Percentiles rank a stretch among this genome's conserved stretches.
Evolutionary conservation across 2,888 invertebrate genomes (phyloP).

Genomic region (Eremobia ochroleuca): DNA sequence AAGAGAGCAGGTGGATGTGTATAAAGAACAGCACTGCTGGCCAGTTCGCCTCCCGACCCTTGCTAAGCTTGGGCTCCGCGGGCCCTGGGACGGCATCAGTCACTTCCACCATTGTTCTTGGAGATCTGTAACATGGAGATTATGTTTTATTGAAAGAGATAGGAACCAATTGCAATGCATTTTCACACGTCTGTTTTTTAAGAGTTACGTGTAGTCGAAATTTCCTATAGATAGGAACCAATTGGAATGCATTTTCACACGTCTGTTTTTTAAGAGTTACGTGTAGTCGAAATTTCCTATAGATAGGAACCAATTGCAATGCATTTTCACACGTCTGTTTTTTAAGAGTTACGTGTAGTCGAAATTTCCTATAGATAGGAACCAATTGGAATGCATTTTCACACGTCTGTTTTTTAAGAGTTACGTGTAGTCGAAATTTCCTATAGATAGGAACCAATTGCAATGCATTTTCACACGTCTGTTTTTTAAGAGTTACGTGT

Average conservation of each 20-base stretch:
- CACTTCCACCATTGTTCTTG: conserved; percentile 54
- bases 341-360: not conserved
- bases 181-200: not conserved
- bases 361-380: not conserved
- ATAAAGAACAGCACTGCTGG: conserved; percentile 94
- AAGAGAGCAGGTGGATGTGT: conserved; percentile 93
- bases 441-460: not conserved
- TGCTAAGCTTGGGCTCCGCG: conserved; percentile 69
- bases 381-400: not conserved
- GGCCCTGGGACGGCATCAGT: conserved; percentile 35
- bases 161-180: not conserved
- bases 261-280: not conserved
- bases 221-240: not conserved
- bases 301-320: not conserved
- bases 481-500: not conserved
- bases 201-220: not conserved
- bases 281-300: not conserved
- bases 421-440: not conserved
- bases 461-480: not conserved
- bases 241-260: not conserved
- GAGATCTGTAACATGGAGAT: conserved; percentile 29
- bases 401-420: not conserved
- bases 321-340: not conserved
- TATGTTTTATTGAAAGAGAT: not conserved
- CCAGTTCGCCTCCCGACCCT: conserved; percentile 93